Conservation (phyloP, 2,797 vertebrate species). For the Micropoecilia bifurca region DNA sequence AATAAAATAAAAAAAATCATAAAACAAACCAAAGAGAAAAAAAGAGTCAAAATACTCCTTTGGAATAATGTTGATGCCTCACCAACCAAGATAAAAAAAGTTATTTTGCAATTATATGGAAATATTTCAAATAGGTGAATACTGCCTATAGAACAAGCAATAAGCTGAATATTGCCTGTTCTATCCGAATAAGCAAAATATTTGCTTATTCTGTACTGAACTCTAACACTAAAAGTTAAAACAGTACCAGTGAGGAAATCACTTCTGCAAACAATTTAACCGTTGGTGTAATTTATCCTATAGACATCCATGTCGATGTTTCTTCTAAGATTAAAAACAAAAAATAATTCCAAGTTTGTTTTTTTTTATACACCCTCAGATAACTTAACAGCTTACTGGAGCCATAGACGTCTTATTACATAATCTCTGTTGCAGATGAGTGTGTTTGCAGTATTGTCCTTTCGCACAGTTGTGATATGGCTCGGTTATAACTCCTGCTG, state of each 20-base stretch:
- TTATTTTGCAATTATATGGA: background rate
- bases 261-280: background rate
- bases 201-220: background rate
- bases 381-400: background rate
- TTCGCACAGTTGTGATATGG: no score
- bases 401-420: background rate
- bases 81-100: background rate
- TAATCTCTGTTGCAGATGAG: background rate
- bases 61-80: background rate
- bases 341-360: background rate
- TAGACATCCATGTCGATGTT: background rate
- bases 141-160: no score
- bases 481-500: background rate
- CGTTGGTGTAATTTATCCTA: background rate
- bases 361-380: background rate
- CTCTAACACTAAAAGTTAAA: background rate
- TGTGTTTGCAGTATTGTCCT: background rate
- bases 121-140: no score
- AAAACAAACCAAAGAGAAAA: background rate
- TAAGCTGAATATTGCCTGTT: no score
- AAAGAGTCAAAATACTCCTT: background rate
- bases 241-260: background rate
- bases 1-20: background rate
- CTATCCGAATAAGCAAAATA: background rate
- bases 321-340: background rate